These are phyloP conservation scores for Actinia tenebrosa DNA, from an alignment of 64 coral and sea anemone species.

Conservation along the genomic window DNA sequence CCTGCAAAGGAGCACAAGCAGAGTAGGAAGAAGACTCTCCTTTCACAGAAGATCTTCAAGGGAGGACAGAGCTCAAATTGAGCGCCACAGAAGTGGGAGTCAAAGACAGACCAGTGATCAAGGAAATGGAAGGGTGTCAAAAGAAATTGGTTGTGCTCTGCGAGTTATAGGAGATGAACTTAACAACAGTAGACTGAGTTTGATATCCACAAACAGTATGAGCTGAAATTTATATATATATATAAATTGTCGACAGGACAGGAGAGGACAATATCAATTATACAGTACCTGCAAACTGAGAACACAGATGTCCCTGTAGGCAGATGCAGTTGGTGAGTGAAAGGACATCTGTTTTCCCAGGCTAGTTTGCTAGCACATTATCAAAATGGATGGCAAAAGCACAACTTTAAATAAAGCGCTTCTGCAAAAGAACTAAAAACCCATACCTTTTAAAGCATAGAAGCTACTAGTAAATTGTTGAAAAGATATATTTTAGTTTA, in stretches of 20 bases:
- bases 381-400: neutral
- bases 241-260: neutral
- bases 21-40: conserved; percentile 20
- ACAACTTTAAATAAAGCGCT: neutral
- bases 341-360: neutral
- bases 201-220: conserved; percentile 22
- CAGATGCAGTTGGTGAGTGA: too few relatives aligned
- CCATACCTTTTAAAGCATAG: neutral
- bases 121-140: conserved; percentile 11
- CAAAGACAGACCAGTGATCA: neutral
- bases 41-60: conserved; percentile 15
- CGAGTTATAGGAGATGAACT: conserved; percentile 77
- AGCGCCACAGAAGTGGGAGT: neutral
- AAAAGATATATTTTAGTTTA: neutral
- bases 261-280: neutral
- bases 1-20: conserved; percentile 20
- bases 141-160: conserved; percentile 48
- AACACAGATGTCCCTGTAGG: too few relatives aligned
- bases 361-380: neutral
- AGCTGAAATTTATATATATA: neutral
- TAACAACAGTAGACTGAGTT: conserved; percentile 69
- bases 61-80: neutral
- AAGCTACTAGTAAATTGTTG: neutral
- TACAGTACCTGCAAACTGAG: too few relatives aligned
- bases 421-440: too few relatives aligned